These are phyloP conservation scores for Panurus biarmicus DNA, from an alignment of 2,113 vertebrate genomes.

Conservation along the genomic window DNA sequence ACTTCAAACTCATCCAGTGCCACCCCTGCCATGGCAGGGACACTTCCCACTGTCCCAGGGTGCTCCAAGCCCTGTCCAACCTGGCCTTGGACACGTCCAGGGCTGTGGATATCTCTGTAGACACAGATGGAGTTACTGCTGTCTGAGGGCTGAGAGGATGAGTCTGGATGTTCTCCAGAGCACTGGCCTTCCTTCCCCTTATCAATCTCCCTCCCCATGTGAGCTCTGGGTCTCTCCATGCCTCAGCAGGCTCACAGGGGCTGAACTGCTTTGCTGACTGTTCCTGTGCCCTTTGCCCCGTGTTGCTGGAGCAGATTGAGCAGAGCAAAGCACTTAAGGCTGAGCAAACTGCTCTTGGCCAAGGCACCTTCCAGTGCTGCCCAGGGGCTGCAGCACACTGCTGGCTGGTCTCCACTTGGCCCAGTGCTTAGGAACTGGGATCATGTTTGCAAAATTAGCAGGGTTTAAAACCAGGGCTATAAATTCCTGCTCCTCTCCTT, in stretches of 20 bases:
- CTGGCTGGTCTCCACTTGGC: neutral
- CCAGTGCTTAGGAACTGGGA: neutral
- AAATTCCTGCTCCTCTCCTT: neutral
- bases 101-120: neutral
- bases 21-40: neutral
- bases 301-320: neutral
- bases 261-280: neutral
- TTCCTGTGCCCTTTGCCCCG: neutral
- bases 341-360: neutral
- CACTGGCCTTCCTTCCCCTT: neutral
- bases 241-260: neutral
- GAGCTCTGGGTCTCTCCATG: neutral
- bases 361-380: neutral
- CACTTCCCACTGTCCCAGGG: neutral
- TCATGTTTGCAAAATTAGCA: neutral
- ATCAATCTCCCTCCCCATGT: neutral
- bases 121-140: neutral
- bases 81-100: neutral
- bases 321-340: neutral
- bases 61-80: rapidly evolving
- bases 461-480: neutral
- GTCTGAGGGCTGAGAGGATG: neutral
- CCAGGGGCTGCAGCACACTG: neutral
- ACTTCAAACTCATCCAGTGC: neutral
- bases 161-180: neutral